These are phyloP conservation scores for Hippopotamus amphibius DNA, from an alignment of 2,113 vertebrate species.

Conservation along the genomic window DNA sequence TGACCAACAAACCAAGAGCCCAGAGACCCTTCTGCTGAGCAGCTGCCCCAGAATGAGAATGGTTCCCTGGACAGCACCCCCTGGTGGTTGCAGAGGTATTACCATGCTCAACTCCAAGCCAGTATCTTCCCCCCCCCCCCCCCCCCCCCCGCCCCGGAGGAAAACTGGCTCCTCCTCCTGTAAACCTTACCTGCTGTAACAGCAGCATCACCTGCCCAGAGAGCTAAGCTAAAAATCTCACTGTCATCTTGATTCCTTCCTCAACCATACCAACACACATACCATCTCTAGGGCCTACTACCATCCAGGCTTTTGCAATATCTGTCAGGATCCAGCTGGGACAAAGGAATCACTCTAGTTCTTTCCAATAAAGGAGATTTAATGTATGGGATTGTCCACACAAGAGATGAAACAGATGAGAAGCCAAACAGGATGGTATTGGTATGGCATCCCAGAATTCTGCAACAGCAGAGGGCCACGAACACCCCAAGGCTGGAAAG, in stretches of 20 bases:
- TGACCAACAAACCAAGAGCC: not conserved
- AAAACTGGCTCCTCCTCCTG: not conserved
- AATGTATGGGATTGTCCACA: not conserved
- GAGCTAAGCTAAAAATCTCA: not conserved
- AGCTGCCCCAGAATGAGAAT: not conserved
- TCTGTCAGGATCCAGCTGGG: not conserved
- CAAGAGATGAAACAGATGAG: not conserved
- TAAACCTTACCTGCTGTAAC: not conserved
- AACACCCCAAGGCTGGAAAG: not conserved
- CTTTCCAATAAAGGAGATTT: not conserved
- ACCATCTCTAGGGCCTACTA: not conserved
- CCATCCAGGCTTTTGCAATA: not conserved
- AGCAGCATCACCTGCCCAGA: not conserved
- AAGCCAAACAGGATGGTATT: not conserved
- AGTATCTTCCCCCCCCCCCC: rapidly evolving
- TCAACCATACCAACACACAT: not conserved
- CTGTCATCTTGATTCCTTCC: not conserved
- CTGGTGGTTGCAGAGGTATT: slow-evolving; percentile 34
- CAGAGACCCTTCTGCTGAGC: not conserved
- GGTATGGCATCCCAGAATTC: not conserved
- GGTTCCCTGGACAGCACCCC: not conserved
- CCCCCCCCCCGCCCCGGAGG: not conserved
- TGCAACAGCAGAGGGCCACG: not conserved
- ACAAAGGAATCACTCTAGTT: not conserved
- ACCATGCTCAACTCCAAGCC: not conserved